phyloP scores from a whole-genome alignment of 2,113 vertebrate species.

The Serinus canaria region DNA sequence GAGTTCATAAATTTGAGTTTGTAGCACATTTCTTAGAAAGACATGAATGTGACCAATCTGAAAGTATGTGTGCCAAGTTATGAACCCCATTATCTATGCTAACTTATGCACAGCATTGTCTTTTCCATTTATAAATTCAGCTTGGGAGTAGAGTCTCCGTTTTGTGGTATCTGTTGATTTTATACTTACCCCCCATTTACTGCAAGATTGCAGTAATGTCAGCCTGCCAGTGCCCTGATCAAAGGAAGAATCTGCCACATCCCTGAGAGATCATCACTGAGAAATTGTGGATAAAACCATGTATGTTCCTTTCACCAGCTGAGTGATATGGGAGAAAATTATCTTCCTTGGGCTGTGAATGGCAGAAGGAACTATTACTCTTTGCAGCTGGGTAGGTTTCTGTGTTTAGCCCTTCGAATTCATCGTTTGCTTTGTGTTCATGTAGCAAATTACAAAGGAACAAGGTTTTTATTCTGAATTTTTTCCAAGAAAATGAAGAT shows the following conservation, averaged over 20 bases:
- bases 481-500: neutral
- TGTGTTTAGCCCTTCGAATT: neutral
- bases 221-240: neutral
- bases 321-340: neutral
- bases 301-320: neutral
- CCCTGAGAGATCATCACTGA: neutral
- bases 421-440: neutral
- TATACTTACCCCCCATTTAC: neutral
- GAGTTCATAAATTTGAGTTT: neutral
- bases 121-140: neutral
- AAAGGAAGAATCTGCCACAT: neutral
- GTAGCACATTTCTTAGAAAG: neutral
- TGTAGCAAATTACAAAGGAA: neutral
- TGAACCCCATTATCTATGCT: neutral
- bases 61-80: neutral
- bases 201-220: neutral
- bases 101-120: neutral
- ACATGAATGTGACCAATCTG: neutral
- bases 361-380: neutral
- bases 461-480: neutral
- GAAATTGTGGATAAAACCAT: neutral
- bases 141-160: neutral
- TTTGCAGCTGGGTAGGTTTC: neutral
- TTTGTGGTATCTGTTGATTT: neutral
- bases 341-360: neutral